Evolutionary conservation across 2,888 invertebrate genomes (phyloP), one percentile per base, ranked within the genome.

Genomic region (Plebejus melissa): DNA sequence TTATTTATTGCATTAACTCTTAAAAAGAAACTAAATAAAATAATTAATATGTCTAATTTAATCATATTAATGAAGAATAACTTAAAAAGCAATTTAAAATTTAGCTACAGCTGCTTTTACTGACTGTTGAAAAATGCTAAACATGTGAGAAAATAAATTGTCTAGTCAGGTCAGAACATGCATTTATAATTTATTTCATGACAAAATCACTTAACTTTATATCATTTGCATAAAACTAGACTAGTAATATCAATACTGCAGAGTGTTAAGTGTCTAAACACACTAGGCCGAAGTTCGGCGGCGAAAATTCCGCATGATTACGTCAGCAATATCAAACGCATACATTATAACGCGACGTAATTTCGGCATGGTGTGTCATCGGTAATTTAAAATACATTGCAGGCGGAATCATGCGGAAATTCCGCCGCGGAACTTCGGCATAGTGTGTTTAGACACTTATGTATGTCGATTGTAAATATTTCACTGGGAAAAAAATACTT

Each of bases 161-260:
- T 91, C 92, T 90, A 90, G 92, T 92, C 91, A 86, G 90, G 86
- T 85, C 85, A 79, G 77, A 85, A 84, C 80, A 81, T 89, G 93
- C 93, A 93, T 93, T 93, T 93, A 93, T 93, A 91, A 92, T 88
- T 93, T 90, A 91, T 90, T 87, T 80, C 76, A 79, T 80, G 78
- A 74, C 76, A 76, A 76, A 72, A 58, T 79, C 79, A 76, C 54
- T 60, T 60, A 57, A 58, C 78, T 83, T 86, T 84, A 88, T 90
- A 91, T 90, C 93, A 89, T 91, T 93, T 90, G 92, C 88, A 86
- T 86, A 83, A 88, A 87, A 54, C 13, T 57, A 57, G 38, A 70
- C 75, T 70, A 22, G 22, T 22, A 57, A 38, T 70, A 50, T 28
- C 11, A 71, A 46, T 46, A 71, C 71, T 22, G 22, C 3, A 28